Base-by-base conservation (phyloP, 2,113 vertebrate species). In the Istiophorus platypterus region DNA sequence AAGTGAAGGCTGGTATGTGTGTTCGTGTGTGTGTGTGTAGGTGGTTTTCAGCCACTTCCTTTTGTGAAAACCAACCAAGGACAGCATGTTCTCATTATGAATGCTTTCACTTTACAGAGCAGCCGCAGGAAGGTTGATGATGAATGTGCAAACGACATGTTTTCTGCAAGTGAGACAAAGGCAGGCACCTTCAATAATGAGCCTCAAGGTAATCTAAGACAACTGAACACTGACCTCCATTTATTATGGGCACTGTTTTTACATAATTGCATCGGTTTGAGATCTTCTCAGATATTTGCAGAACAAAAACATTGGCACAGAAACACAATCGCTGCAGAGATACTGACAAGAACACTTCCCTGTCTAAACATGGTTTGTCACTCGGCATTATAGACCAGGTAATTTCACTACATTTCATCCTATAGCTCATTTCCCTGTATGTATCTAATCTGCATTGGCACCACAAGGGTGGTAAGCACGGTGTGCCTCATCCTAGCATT, bases 31-130 rank as follows among this genome's bases (percentile, higher is more conserved):
- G 54, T 63, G 56, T 80, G 82, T 89, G 85, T 88, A 78, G 72
- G 90, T 63, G 91, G 81, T 85, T 89, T 87, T 82, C 42, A 90
- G 81, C 79, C 84, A 93, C 88, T 92, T 95, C 94, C 93, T 85
- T 92, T 87, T 76, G 49, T 81, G 17, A 88, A 72, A 86, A 84
- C 59, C 78, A 86, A 86, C 74, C 76, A 90, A 93, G 94, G 91
- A 95, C 94, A 91, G 8, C 61, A 62, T 93, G 92, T 95, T 87
- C 95, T 73, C 66, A 93, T 89, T 80, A 74, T 20, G 37, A 65
- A 42, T 86, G 91, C 90, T 93, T 92, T 93, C 89, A 85, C 79
- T 92, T 92, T 86, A 76, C 76, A 82, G 54, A 52, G 67, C 75
- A 72, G 77, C 82, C 72, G n/a, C 79, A 86, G 62, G 81, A 59